Base-by-base conservation (phyloP, 2,113 vertebrate genomes). In the Heloderma charlesbogerti region DNA sequence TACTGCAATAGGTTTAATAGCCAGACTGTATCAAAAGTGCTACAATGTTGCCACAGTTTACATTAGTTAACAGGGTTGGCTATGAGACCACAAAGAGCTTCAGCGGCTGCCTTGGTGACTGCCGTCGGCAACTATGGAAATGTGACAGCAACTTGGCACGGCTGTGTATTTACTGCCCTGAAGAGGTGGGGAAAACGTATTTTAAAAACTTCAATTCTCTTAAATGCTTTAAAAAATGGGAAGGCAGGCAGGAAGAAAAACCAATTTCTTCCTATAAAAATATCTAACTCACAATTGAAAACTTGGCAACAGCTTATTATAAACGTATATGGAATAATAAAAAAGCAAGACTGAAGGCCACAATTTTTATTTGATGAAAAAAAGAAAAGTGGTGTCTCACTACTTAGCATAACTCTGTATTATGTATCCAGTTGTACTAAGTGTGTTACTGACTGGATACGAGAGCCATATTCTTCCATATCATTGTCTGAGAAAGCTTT, bases 121-220 rank as follows among this genome's bases (percentile, higher is more conserved):
- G 78, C 88, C 57, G 90, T 22, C 57, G 51, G 88, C 88, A 1
- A 37, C 78, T 87, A 84, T 75, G 88, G 71, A 94, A 92, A 94
- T 75, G 71, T 69, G 57, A 77, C 84, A 91, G 89, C 40, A 90
- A 66, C 25, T 84, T 88, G 66, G 45, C 57, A 94, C 51, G 9
- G 20, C 4, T 72, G 80, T 92, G 67, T 77, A 67, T 60, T 93
- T 92, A n/a, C 80, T 91, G 77, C 54, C 83, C 69, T 87, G 22
- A 88, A 92, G 72, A 3, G 90, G 45, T 37, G 27, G 20, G 75
- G 83, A 85, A 75, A 51, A 8, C 45, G 78, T 81, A 69, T 78
- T 78, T 69, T 79, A 0, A 90, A 91, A 72, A 7, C 22, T 45
- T 0, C 25, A 9, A 81, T 67, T 79, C 54, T 84, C 71, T 80